A percentile compares a stretch with the other conserved stretches of the same genome.
Conservation (phyloP, 2,797 vertebrate genomes). For the Bovichtus diacanthus region DNA sequence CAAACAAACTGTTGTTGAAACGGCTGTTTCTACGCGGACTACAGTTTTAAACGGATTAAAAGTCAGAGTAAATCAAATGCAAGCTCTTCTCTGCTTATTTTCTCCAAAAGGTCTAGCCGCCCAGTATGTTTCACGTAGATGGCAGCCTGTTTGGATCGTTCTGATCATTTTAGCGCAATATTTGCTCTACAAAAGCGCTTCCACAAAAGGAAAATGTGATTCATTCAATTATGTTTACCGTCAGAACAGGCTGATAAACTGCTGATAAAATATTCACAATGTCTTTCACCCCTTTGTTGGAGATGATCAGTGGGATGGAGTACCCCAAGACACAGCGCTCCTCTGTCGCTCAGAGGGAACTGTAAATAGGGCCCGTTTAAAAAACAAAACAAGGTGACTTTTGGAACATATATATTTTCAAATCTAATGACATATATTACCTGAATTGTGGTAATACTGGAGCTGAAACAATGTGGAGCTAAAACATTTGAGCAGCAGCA, state of each 20-base stretch:
- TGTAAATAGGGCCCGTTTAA: constrained; percentile 15
- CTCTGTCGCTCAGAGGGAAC: constrained; percentile 15
- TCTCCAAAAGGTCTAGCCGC: constrained; percentile 8
- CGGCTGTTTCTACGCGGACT: constrained; percentile 8
- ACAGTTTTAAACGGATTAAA: neutral
- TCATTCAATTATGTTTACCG: constrained; percentile 54
- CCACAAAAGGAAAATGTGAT: constrained; percentile 38
- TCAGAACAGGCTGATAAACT: constrained; percentile 52
- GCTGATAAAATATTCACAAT: constrained; percentile 71
- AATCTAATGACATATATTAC: neutral
- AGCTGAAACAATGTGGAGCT: neutral
- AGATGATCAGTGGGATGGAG: constrained; percentile 63
- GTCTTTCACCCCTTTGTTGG: constrained; percentile 38
- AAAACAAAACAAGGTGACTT: constrained; percentile 11
- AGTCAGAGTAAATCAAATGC: constrained; percentile 4
- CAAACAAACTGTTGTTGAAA: no score
- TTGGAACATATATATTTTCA: neutral
- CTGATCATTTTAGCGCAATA: constrained; percentile 30
- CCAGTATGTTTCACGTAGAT: constrained; percentile 7
- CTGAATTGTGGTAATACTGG: constrained; percentile 1
- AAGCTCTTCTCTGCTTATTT: neutral
- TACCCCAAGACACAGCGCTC: constrained; percentile 20
- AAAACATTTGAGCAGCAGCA: constrained; percentile 18
- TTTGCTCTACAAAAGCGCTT: constrained; percentile 24
- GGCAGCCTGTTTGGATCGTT: constrained; percentile 30